phyloP scores from a whole-genome alignment of 1,140 invertebrate species.

The Wasmannia auropunctata region DNA sequence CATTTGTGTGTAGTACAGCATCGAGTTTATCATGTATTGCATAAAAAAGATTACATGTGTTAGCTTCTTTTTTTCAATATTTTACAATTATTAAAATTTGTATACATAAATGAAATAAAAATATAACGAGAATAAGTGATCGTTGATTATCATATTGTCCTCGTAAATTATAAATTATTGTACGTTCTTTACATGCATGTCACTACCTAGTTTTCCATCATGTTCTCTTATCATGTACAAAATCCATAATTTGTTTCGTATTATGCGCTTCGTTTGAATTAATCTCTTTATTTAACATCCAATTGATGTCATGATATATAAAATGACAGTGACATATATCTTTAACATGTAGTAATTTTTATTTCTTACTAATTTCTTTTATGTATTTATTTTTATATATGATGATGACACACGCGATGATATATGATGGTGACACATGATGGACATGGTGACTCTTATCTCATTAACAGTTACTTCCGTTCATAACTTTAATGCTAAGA shows the following conservation, averaged over 20 bases:
- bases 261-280: neutral
- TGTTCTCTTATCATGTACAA: neutral
- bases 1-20: neutral
- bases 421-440: neutral
- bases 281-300: neutral
- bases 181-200: conserved; percentile 14
- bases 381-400: neutral
- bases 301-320: conserved; percentile 6
- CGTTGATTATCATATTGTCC: conserved; percentile 51
- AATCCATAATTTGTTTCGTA: neutral
- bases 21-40: neutral
- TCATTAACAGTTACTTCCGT: neutral
- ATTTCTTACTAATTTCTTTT: neutral
- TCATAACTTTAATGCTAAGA: neutral
- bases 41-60: conserved; percentile 19
- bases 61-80: conserved; percentile 3
- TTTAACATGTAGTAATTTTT: neutral
- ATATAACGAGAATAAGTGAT: conserved; percentile 36
- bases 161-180: conserved; percentile 40
- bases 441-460: neutral
- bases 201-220: neutral
- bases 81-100: conserved; percentile 33
- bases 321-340: neutral
- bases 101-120: conserved; percentile 25
- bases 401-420: neutral